These are phyloP conservation scores for Latheticus oryzae DNA, from an alignment of 2,888 invertebrate species.

Conservation along the genomic window DNA sequence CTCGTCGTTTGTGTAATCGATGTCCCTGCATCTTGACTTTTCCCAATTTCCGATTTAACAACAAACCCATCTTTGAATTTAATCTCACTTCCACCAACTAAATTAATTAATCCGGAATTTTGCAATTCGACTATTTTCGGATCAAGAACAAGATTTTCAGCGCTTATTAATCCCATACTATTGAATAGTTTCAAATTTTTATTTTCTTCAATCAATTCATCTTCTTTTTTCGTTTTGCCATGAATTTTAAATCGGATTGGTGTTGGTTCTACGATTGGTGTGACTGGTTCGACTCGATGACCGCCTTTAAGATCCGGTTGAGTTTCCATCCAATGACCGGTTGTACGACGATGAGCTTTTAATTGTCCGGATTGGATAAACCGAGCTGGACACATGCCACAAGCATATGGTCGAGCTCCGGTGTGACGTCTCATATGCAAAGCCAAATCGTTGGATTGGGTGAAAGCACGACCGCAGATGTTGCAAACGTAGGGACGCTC, in stretches of 20 bases:
- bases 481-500: conserved; percentile 65
- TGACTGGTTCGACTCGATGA: conserved; percentile 64
- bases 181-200: conserved; percentile 43
- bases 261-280: conserved; percentile 60
- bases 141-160: conserved; percentile 56
- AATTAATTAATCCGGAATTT: conserved; percentile 48
- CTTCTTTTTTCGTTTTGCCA: conserved; percentile 52
- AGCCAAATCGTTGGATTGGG: conserved; percentile 79
- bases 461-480: conserved; percentile 68
- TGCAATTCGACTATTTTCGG: conserved; percentile 57
- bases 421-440: conserved; percentile 78
- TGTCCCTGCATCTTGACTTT: conserved; percentile 24
- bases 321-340: conserved; percentile 70
- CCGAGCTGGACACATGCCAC: conserved; percentile 75
- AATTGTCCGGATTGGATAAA: conserved; percentile 75
- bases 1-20: conserved; percentile 6
- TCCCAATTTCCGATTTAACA: conserved; percentile 42
- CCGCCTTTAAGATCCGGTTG: conserved; percentile 65
- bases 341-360: conserved; percentile 73
- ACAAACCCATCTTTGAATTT: conserved; percentile 30
- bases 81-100: conserved; percentile 39
- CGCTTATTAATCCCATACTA: conserved; percentile 53
- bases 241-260: conserved; percentile 64
- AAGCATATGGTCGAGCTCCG: conserved; percentile 75
- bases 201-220: conserved; percentile 39